Conservation (phyloP, 1,140 invertebrate genomes). For the Sesamia nonagrioides region DNA sequence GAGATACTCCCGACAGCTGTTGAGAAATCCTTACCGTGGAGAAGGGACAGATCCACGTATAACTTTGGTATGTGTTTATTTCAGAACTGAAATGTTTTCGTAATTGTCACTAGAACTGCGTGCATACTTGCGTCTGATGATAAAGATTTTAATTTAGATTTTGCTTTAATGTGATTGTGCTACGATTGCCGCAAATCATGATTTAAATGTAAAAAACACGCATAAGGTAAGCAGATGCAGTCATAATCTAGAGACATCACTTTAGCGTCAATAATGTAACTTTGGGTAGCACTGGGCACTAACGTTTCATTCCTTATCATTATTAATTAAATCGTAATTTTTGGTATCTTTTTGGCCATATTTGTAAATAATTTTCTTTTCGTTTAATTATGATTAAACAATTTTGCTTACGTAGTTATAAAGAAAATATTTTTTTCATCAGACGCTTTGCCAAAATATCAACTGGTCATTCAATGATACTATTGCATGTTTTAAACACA, state of each 20-base stretch:
- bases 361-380: constrained; percentile 1
- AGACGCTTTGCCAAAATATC: constrained; percentile 47
- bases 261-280: constrained; percentile 11
- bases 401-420: background rate
- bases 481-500: constrained; percentile 62
- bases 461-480: constrained; percentile 48
- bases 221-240: constrained; percentile 11
- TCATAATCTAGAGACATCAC: constrained; percentile 12
- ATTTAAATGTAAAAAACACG: constrained; percentile 26
- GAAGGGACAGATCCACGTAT: constrained; percentile 90
- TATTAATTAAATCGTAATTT: constrained; percentile 17
- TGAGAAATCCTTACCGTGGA: constrained; percentile 92
- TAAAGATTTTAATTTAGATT: constrained; percentile 49
- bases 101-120: constrained; percentile 52
- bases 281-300: constrained; percentile 24
- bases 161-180: constrained; percentile 40
- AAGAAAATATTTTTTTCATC: constrained; percentile 51
- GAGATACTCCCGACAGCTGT: constrained; percentile 90
- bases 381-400: background rate
- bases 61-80: constrained; percentile 86
- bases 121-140: constrained; percentile 63
- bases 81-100: constrained; percentile 53
- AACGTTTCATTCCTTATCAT: background rate
- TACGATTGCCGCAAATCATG: constrained; percentile 42
- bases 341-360: constrained; percentile 10